Conservation (phyloP, 2,888 invertebrate species). For the Belgica antarctica region DNA sequence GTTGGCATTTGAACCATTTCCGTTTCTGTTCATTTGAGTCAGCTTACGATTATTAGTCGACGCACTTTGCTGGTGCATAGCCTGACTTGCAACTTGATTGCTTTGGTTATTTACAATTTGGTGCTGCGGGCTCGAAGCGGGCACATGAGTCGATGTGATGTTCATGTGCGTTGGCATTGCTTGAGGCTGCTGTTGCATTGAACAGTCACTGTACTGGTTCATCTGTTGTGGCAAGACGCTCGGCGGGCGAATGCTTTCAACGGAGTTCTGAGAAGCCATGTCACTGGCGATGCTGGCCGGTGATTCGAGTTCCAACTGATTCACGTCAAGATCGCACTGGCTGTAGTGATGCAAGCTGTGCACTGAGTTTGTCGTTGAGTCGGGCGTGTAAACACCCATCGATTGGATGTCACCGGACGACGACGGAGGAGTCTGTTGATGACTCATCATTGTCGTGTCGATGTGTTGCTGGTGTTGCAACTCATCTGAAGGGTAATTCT, state of each 20-base stretch:
- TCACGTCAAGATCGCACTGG: slow-evolving; percentile 79
- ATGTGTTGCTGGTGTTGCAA: slow-evolving; percentile 24
- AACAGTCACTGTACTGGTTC: slow-evolving; percentile 63
- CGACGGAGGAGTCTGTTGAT: slow-evolving; percentile 56
- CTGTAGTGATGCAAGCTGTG: slow-evolving; percentile 75
- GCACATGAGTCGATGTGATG: slow-evolving; percentile 48
- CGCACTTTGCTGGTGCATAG: slow-evolving; percentile 49
- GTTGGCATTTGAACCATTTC: slow-evolving; percentile 44
- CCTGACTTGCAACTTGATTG: slow-evolving; percentile 49
- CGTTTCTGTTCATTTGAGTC: slow-evolving; percentile 47
- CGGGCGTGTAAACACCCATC: slow-evolving; percentile 83
- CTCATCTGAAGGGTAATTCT: slow-evolving; percentile 26
- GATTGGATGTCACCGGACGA: slow-evolving; percentile 66
- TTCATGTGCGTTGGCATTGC: slow-evolving; percentile 53
- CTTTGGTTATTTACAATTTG: slow-evolving; percentile 48
- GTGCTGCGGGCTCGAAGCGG: slow-evolving; percentile 57
- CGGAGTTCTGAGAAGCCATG: slow-evolving; percentile 72
- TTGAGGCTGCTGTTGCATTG: slow-evolving; percentile 67
- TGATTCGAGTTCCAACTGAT: slow-evolving; percentile 80
- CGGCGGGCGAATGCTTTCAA: slow-evolving; percentile 61
- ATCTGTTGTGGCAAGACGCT: slow-evolving; percentile 58
- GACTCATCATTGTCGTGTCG: slow-evolving; percentile 21
- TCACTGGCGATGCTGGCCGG: slow-evolving; percentile 86
- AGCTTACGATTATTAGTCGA: slow-evolving; percentile 45
- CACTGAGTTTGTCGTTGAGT: slow-evolving; percentile 78